phyloP scores from a whole-genome alignment of 2,113 vertebrate species.

The Lutjanus erythropterus region DNA sequence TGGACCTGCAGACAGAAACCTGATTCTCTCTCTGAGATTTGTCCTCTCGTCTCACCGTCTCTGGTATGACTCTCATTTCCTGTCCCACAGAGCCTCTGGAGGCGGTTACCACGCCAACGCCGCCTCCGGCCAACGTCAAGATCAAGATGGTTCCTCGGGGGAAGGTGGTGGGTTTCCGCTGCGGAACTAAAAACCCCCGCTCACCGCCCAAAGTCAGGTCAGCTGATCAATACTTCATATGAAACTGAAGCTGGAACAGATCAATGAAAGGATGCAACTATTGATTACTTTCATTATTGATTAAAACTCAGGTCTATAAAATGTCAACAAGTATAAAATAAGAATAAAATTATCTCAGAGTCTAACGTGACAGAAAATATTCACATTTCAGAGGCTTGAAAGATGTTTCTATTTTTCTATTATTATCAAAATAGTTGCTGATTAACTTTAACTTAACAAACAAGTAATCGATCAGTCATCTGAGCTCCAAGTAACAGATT shows the following conservation, averaged over 20 bases:
- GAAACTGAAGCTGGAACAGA: too few relatives aligned
- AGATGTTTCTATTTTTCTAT: too few relatives aligned
- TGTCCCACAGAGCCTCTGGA: conserved; percentile 81
- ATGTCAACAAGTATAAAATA: too few relatives aligned
- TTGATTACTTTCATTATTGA: not conserved
- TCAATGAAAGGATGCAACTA: not conserved
- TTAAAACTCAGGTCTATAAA: not conserved
- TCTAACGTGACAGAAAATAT: not conserved
- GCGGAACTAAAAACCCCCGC: conserved; percentile 78
- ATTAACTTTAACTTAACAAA: too few relatives aligned
- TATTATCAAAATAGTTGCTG: too few relatives aligned
- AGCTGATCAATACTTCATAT: not conserved
- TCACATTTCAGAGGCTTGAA: not conserved
- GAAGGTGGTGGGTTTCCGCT: conserved; percentile 87
- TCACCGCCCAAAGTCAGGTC: conserved; percentile 85
- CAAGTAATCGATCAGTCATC: too few relatives aligned
- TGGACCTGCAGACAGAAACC: not conserved
- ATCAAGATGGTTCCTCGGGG: conserved; percentile 85
- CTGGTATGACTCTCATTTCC: conserved; percentile 1
- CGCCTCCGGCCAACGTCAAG: conserved; percentile 80
- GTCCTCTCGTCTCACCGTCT: not conserved
- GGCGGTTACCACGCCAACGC: conserved; percentile 66
- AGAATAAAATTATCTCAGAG: too few relatives aligned
- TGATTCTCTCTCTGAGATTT: not conserved
- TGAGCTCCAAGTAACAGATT: too few relatives aligned